Base-by-base conservation (phyloP, 1,140 invertebrate genomes). In the Asobara japonica region DNA sequence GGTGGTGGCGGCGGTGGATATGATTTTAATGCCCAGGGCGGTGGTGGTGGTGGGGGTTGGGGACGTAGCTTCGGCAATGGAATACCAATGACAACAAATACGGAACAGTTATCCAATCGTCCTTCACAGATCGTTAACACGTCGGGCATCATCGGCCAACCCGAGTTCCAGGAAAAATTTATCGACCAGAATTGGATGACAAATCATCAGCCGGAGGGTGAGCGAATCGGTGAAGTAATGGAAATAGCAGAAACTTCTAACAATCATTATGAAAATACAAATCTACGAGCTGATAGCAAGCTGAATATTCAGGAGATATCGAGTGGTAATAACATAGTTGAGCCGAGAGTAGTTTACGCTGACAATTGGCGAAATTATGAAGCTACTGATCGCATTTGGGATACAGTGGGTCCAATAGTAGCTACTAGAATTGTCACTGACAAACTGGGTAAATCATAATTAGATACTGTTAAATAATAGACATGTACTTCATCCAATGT, bases 51-150 rank as follows among this genome's bases (percentile, higher is more conserved):
- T 8, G 76, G 78, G 11, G 82, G 83, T 6, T 87, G 84, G 85
- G 84, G 84, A 3, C 79, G 86, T 22, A 87, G 85, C 48, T 86
- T 87, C 22, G 69, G 80, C 38, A 80, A 78, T 33, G 72, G 70
- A 8, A 38, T 76, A 1, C 71, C 77, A 41, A 76, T 75, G 20
- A 56, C 41, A 7, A 22, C 29, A n/a, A 16, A 22, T 18, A 27
- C 36, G 38, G 25, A 71, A 22, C 13, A 48, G 16, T 65, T 65
- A 51, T 65, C 51, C 6, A 72, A 72, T 30, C 27, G 31, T 25
- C 25, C 69, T 51, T 62, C 66, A 22, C 51, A 69, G n/a, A 56
- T 38, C 10, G 38, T 56, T 18, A 22, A 72, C 18, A 56, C 41
- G n/a, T 51, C 65, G 60, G 25, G 16, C 6, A 48, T 30, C 18